Base-by-base conservation (phyloP, 2,797 vertebrate genomes). In the Carduelis carduelis region DNA sequence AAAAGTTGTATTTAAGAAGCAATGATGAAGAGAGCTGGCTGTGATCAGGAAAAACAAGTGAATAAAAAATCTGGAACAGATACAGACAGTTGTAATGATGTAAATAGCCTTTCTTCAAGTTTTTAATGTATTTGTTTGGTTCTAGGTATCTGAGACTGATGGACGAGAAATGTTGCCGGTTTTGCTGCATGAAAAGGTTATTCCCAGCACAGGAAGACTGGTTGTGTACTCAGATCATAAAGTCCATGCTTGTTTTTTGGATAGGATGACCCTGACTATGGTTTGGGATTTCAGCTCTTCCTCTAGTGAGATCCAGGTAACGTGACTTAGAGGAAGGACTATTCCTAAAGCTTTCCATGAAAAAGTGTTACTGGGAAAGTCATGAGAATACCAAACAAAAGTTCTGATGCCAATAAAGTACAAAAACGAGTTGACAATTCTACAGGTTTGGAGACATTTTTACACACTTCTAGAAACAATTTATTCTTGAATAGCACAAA, bases 151-250 rank as follows among this genome's bases (percentile, higher is more conserved):
- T 47, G 93, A 93, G 35, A 87, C 94, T 71, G 93, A 94, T 74
- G 80, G 94, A 56, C 70, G 23, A 84, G 96, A 81, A 87, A 93
- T 83, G 66, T 60, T 97, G 52, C 98, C 98, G 6, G 34, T 89
- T 74, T 78, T 97, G 83, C 92, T 98, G 56, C 92, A 89, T 77
- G 97, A 98, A 82, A 96, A 95, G 2, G 16, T 97, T 77, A 57
- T 98, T 90, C 96, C 96, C 6, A 83, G 19, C 2, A 6, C 90
- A 56, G 98, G 98, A 96, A 97, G 91, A 91, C 92, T 98, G 20
- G 3, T 96, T 35, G 97, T 97, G 7, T 98, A 98, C 74, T 98
- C 98, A 3, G 98, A 98, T 96, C 89, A 97, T 84, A 98, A 97
- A 95, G 95, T 98, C 47, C 87, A 96, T 68, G 97, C 93, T 88